phyloP scores from a whole-genome alignment of 2,113 vertebrate species.

The Gobio gobio region DNA sequence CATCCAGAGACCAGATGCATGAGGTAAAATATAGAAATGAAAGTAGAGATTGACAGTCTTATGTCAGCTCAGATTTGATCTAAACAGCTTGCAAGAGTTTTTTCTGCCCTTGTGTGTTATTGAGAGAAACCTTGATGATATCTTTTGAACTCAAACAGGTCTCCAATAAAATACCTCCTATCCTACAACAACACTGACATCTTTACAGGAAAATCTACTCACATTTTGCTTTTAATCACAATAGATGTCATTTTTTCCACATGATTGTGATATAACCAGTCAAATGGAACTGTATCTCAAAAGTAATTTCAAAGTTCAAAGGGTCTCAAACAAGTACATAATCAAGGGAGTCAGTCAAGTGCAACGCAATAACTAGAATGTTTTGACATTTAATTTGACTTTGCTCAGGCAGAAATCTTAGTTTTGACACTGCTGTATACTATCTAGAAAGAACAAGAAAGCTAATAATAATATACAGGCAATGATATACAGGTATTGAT shows the following conservation, averaged over 20 bases:
- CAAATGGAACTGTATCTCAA: constrained; percentile 10
- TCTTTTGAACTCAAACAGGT: constrained; percentile 40
- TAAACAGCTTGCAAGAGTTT: constrained; percentile 49
- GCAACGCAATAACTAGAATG: background rate
- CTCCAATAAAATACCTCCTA: background rate
- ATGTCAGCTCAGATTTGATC: constrained; percentile 54
- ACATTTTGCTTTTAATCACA: constrained; percentile 18
- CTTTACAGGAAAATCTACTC: background rate
- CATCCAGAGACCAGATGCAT: constrained; percentile 40
- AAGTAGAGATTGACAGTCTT: constrained; percentile 36
- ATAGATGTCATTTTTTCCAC: background rate
- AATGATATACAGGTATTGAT: too few species aligned
- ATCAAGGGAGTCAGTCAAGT: background rate
- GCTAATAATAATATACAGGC: too few species aligned
- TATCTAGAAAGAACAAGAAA: background rate
- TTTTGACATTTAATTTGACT: background rate
- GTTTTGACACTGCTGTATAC: background rate
- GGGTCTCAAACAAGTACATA: constrained; percentile 6
- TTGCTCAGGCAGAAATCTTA: background rate
- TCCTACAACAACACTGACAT: background rate
- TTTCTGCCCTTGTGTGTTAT: constrained; percentile 43
- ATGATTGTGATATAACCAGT: background rate
- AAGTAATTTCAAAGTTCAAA: constrained; percentile 38
- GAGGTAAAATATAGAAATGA: constrained; percentile 42
- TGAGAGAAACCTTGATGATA: constrained; percentile 42